A percentile compares a stretch with the other conserved stretches of the same genome.
Conservation (phyloP, 2,113 vertebrate genomes). For the Bos indicus region DNA sequence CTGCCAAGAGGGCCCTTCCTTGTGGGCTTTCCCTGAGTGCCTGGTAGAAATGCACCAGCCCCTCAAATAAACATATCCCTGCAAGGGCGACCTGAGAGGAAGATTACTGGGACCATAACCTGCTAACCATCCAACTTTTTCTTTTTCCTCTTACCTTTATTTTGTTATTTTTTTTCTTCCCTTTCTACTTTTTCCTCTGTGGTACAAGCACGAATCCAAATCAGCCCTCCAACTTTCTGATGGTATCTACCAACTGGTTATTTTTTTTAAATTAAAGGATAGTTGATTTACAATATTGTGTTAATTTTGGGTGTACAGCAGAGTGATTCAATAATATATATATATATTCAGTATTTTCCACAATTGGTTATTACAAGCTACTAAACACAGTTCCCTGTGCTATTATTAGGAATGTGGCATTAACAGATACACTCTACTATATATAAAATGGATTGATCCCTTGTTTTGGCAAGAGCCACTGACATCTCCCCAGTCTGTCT, state of each 20-base stretch:
- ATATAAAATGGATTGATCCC: background rate
- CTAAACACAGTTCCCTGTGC: background rate
- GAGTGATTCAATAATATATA: background rate
- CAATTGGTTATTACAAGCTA: background rate
- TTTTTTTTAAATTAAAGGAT: background rate
- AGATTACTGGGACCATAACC: fast-evolving
- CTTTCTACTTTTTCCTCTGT: background rate
- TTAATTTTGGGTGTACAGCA: background rate
- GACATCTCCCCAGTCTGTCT: background rate
- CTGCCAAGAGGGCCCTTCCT: fast-evolving
- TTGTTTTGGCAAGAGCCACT: slow-evolving; percentile 8
- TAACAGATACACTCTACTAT: background rate
- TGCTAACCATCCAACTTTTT: background rate
- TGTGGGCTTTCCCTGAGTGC: fast-evolving
- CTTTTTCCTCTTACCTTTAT: background rate
- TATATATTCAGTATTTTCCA: background rate
- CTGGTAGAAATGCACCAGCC: fast-evolving
- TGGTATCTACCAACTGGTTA: background rate
- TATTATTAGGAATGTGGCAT: background rate
- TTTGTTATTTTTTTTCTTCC: too few relatives aligned
- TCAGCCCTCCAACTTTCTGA: slow-evolving; percentile 6
- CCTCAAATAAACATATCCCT: fast-evolving
- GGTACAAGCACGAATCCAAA: background rate
- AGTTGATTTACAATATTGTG: background rate
- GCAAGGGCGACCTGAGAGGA: too few relatives aligned